These are phyloP conservation scores for Pandemis cinnamomeana DNA, from an alignment of 2,888 invertebrate genomes.

Conservation along the genomic window DNA sequence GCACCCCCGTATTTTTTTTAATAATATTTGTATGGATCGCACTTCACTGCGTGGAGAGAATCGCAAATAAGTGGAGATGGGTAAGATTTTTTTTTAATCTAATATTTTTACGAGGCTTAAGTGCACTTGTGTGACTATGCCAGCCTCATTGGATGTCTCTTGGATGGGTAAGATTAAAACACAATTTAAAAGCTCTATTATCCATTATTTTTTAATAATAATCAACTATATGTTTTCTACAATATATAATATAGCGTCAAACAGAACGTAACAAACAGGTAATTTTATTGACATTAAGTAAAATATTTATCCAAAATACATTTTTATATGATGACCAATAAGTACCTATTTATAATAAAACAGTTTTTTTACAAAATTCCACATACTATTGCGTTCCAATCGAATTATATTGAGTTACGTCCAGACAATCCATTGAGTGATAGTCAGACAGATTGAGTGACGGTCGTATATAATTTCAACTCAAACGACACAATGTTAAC, in stretches of 20 bases:
- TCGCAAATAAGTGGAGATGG: no score
- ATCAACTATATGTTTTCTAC: conserved; percentile 20
- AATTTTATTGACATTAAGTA: conserved; percentile 39
- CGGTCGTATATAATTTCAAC: conserved; percentile 6
- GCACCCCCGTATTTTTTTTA: no score
- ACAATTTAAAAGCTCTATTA: conserved; percentile 26
- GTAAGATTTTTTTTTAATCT: no score
- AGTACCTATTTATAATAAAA: background rate
- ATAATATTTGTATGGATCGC: no score
- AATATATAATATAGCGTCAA: conserved; percentile 26
- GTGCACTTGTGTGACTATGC: no score
- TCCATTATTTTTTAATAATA: conserved; percentile 32
- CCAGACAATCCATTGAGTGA: conserved; percentile 2
- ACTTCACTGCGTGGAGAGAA: no score
- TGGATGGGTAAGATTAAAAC: conserved; percentile 7
- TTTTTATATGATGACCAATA: conserved; percentile 22
- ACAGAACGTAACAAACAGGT: conserved; percentile 41
- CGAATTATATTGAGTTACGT: background rate
- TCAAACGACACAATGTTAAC: background rate
- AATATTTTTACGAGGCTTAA: no score
- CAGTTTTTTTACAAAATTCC: background rate
- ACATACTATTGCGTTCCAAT: background rate
- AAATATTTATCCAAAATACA: conserved; percentile 37
- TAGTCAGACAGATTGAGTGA: background rate
- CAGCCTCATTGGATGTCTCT: no score